These are phyloP conservation scores for Spatula versicolor DNA, from an alignment of 2,797 vertebrate genomes.

Conservation along the genomic window DNA sequence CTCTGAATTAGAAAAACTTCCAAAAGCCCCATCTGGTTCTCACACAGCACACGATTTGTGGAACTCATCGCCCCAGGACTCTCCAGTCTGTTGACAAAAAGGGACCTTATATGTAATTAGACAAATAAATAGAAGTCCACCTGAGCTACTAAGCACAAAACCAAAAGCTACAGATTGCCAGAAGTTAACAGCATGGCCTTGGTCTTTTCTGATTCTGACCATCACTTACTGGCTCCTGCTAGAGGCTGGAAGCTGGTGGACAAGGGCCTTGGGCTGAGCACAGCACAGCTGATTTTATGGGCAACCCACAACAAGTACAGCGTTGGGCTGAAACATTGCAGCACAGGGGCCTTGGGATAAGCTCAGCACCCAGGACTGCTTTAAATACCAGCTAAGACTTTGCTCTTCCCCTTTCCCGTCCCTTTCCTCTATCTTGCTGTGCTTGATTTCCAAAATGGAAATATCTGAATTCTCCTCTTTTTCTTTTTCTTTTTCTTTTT, in stretches of 20 bases:
- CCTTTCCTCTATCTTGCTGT: not conserved
- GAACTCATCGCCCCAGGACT: fast-evolving
- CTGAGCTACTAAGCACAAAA: not conserved
- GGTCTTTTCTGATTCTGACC: not conserved
- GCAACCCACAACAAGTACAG: fast-evolving
- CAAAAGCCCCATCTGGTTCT: not conserved
- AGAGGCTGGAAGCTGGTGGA: not conserved
- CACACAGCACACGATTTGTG: not conserved
- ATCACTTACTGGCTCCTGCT: not conserved
- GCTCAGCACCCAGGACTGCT: not conserved
- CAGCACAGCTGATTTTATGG: not conserved
- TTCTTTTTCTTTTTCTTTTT: not conserved
- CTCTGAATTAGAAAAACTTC: not conserved
- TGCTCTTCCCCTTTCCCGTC: not conserved
- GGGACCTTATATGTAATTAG: not conserved
- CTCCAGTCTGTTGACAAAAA: not conserved
- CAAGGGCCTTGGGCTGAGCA: not conserved
- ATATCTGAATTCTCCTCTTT: not conserved
- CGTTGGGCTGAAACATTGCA: not conserved
- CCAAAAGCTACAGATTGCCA: not conserved
- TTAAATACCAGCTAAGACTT: not conserved
- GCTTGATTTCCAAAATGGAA: not conserved
- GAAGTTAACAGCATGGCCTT: not conserved
- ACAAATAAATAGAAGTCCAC: not conserved
- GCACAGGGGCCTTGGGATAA: not conserved